A percentile compares a stretch with the other conserved stretches of the same genome.
Evolutionary conservation across 2,888 invertebrate genomes (phyloP).

Genomic region (Atethmia centrago): DNA sequence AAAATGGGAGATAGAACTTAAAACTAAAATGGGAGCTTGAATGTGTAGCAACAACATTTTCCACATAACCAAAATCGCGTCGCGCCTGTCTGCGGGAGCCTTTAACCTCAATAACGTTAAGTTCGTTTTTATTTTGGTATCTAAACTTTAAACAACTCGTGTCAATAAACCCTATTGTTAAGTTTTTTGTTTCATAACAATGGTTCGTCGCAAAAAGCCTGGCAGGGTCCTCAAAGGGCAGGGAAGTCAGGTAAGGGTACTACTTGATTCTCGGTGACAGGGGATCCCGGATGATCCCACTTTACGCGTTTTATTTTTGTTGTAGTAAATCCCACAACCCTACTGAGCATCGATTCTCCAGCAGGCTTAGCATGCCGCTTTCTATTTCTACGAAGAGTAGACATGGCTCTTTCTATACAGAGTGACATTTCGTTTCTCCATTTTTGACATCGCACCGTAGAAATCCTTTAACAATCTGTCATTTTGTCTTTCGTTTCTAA

Average conservation of each 20-base stretch:
- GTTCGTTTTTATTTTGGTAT: constrained; percentile 48
- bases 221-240: constrained; percentile 78
- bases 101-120: neutral
- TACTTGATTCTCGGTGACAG: constrained; percentile 72
- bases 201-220: constrained; percentile 79
- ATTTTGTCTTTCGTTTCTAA: no score
- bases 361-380: no score
- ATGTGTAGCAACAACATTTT: no score
- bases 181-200: constrained; percentile 74
- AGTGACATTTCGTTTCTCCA: no score
- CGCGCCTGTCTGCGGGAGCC: no score
- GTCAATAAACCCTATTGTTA: constrained; percentile 74
- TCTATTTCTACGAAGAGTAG: no score
- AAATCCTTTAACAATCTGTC: no score
- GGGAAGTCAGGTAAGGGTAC: constrained; percentile 78
- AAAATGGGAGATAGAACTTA: no score
- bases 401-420: no score
- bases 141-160: constrained; percentile 66
- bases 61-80: no score
- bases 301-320: constrained; percentile 68
- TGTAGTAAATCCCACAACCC: constrained; percentile 60
- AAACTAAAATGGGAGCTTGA: no score
- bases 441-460: no score
- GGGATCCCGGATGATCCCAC: constrained; percentile 77
- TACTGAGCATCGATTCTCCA: constrained; percentile 41